Conservation (phyloP, 2,797 vertebrate species). For the Pangasius krempfi region DNA sequence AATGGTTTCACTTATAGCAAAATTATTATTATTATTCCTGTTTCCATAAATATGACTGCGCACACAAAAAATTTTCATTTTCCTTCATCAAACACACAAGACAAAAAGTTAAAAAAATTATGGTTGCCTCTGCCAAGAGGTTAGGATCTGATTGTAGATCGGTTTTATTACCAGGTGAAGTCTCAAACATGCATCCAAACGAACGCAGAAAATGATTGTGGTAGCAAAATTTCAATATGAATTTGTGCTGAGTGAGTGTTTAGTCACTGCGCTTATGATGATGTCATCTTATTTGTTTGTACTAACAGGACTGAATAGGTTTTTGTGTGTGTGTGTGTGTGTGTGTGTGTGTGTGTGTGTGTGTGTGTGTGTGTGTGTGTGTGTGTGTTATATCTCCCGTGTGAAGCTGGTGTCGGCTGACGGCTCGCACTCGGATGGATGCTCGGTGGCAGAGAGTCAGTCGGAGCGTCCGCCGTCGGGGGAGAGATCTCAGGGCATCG, state of each 20-base stretch:
- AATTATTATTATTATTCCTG: not conserved
- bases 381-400: conserved; percentile 43
- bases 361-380: conserved; percentile 36
- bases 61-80: too few species aligned
- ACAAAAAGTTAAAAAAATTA: not conserved
- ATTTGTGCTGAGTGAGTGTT: not conserved
- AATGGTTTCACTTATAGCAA: not conserved
- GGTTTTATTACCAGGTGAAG: not conserved
- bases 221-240: not conserved
- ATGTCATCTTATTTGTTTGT: not conserved
- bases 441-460: conserved; percentile 75
- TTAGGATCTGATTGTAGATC: not conserved
- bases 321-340: not conserved
- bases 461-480: conserved; percentile 76
- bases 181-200: not conserved
- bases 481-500: conserved; percentile 89
- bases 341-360: conserved; percentile 2
- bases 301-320: not conserved
- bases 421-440: conserved; percentile 72
- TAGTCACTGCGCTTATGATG: too few species aligned
- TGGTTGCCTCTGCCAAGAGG: not conserved
- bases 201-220: not conserved
- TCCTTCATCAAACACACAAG: too few species aligned
- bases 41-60: not conserved
- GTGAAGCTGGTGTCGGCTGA: conserved; percentile 87